Evolutionary conservation across 2,797 vertebrate species (phyloP), one percentile per base, ranked within the genome.

Genomic region (Chaetophractus vellerosus): DNA sequence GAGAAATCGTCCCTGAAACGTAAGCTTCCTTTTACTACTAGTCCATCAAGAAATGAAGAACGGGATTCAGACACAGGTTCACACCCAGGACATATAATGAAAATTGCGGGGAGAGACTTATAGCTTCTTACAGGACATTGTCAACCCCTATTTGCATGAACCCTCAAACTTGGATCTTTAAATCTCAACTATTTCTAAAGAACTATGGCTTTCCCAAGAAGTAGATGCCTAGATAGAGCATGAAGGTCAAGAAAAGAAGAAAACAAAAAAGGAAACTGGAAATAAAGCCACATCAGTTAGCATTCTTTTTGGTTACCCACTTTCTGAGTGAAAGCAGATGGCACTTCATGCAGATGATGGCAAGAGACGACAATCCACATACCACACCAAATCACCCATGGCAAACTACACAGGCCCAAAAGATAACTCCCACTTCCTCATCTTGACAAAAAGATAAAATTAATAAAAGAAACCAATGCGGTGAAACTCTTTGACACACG

Each of bases 301-400:
- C 98, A 99, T 99, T 97, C 98, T 99, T 97, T 99, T 99, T 97
- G 99, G 99, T 93, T 99, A 99, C 97, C 99, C 99, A 48, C 98
- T 99, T 97, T 99, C 99, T 1, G 99, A 99, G 96, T 99, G 99
- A 97, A 99, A 99, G 96, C 99, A 99, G 98, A 99, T 99, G 99
- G 99, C 99, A 87, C 99, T 99, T 95, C 99, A 99, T 99, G 99
- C 99, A 99, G 98, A 99, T 99, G 99, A 99, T 99, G 26, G 99
- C 99, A 93, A 99, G 99, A 98, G 99, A 99, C 98, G 99, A 99
- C 98, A 99, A 99, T 98, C 99, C 99, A 99, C 99, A 99, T 98
- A 99, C 99, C n/a, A 99, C 99, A 26, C 99, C 99, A 92, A 99
- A 99, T 97, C 99, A 99, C 98, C 99, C 99, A 50, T 99, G 99